These are phyloP conservation scores for Dinoponera quadriceps DNA, from an alignment of 1,140 invertebrate species.

Conservation along the genomic window DNA sequence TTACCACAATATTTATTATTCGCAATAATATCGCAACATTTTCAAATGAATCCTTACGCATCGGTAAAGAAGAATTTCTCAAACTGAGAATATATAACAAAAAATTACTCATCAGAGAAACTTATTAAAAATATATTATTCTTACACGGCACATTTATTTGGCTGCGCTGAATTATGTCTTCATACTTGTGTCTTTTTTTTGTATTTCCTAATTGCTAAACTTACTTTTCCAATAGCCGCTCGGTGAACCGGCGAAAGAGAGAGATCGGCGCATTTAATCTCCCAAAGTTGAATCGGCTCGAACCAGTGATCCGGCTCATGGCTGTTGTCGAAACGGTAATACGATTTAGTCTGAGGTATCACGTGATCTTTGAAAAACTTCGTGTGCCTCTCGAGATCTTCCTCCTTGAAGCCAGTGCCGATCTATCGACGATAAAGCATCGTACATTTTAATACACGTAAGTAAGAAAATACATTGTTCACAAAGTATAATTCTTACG, in stretches of 20 bases:
- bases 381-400: constrained; percentile 91
- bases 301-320: constrained; percentile 98
- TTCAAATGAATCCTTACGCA: neutral
- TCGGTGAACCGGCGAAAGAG: constrained; percentile 96
- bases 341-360: constrained; percentile 93
- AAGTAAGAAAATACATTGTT: constrained; percentile 18
- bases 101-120: neutral
- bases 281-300: constrained; percentile 98
- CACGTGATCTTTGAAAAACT: constrained; percentile 92
- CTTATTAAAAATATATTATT: neutral
- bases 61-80: neutral
- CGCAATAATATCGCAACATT: neutral
- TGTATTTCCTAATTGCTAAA: neutral
- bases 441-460: constrained; percentile 50
- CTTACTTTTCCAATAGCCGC: constrained; percentile 94
- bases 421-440: constrained; percentile 88
- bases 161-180: neutral
- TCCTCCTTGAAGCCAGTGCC: constrained; percentile 99
- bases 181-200: constrained; percentile 6
- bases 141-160: neutral
- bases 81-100: neutral
- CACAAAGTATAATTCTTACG: neutral
- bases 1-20: neutral
- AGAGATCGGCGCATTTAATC: constrained; percentile 99
- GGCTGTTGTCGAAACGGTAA: constrained; percentile 92